phyloP scores from a whole-genome alignment of 1,140 invertebrate species.

The Trichoplusia ni region DNA sequence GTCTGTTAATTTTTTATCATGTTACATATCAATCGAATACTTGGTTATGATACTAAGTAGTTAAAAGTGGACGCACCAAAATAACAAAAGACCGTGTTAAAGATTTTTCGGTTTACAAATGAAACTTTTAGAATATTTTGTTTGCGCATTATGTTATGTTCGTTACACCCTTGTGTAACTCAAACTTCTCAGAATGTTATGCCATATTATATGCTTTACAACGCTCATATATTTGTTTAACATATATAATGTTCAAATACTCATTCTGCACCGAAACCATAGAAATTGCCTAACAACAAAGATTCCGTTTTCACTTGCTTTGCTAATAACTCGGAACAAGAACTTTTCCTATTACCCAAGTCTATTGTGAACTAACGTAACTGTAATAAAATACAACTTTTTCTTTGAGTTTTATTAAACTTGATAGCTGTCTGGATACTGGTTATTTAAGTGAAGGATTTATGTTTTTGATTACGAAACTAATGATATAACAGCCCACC shows the following conservation, averaged over 20 bases:
- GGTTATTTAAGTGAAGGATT: background rate
- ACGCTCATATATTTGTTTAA: too few species aligned
- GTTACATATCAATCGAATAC: too few species aligned
- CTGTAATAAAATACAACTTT: constrained; percentile 6
- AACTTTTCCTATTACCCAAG: constrained; percentile 3
- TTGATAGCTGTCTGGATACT: background rate
- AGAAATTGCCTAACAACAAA: background rate
- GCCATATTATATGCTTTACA: too few species aligned
- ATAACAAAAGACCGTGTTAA: too few species aligned
- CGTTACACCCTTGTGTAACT: too few species aligned
- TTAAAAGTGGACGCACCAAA: too few species aligned
- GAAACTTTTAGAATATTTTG: too few species aligned
- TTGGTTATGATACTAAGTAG: too few species aligned
- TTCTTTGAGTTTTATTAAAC: constrained; percentile 8
- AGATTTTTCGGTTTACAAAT: too few species aligned
- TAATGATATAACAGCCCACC: constrained; percentile 8
- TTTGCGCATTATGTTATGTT: too few species aligned
- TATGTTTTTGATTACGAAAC: constrained; percentile 8
- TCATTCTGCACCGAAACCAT: background rate
- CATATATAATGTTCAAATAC: background rate
- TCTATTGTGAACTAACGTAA: background rate
- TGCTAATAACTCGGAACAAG: background rate
- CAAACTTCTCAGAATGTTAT: too few species aligned
- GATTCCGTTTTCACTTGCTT: background rate
- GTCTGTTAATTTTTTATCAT: too few species aligned